Percentiles rank a stretch among this genome's conserved stretches.
Evolutionary conservation across 2,797 vertebrate species (phyloP).

Genomic region (Protonibea diacanthus): DNA sequence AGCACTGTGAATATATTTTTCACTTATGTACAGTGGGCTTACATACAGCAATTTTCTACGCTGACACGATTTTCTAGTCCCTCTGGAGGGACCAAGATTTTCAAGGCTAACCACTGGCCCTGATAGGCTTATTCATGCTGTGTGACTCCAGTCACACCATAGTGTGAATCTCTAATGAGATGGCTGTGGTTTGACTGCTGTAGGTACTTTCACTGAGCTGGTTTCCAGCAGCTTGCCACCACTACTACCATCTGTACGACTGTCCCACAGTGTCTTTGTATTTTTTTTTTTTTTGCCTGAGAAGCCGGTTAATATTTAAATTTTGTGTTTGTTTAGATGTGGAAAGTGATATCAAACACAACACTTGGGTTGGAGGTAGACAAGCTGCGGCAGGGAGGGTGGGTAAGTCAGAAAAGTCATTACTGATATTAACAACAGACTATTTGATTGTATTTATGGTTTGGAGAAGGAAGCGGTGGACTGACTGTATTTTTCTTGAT

Average conservation of each 20-base stretch:
- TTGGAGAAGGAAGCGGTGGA: constrained; percentile 9
- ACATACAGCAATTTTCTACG: not conserved
- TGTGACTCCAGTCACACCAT: not conserved
- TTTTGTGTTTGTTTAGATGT: constrained; percentile 68
- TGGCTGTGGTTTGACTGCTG: constrained; percentile 18
- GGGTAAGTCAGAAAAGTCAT: constrained; percentile 15
- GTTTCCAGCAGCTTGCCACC: constrained; percentile 8
- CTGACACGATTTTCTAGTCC: constrained; percentile 2
- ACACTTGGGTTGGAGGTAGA: constrained; percentile 29
- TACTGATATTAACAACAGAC: constrained; percentile 7
- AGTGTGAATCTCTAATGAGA: constrained; percentile 22
- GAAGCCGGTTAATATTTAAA: constrained; percentile 79
- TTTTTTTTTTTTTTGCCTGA: constrained; percentile 62
- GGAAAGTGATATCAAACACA: constrained; percentile 46
- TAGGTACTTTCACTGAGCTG: constrained; percentile 29
- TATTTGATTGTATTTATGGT: constrained; percentile 24
- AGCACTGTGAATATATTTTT: constrained; percentile 34
- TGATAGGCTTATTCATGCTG: not conserved
- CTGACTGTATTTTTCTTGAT: not conserved
- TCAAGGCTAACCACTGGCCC: not conserved
- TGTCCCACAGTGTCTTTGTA: constrained; percentile 64
- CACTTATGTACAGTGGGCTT: not conserved
- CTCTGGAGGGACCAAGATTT: not conserved
- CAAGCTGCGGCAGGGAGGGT: not conserved
- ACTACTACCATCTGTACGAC: constrained; percentile 31